Conservation (phyloP, 2,113 vertebrate genomes). For the Heterocephalus glaber region DNA sequence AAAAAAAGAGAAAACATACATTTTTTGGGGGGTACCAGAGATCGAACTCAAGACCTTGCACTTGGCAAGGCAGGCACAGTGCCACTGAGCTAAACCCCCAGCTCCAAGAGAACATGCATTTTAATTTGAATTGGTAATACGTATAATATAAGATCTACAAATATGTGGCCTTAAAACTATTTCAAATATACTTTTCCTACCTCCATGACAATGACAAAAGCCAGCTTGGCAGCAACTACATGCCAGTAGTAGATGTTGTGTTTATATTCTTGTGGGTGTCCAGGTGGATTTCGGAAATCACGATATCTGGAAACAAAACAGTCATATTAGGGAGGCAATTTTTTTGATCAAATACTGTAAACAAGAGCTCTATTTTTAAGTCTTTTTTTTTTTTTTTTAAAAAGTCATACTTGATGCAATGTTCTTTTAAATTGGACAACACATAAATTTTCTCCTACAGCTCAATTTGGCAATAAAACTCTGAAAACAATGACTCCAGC, state of each 20-base stretch:
- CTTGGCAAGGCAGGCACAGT: too few species aligned
- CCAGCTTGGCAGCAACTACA: conserved; percentile 94
- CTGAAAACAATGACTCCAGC: background rate
- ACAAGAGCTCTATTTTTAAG: conserved; percentile 66
- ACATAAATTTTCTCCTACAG: background rate
- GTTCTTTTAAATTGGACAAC: background rate
- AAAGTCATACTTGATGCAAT: background rate
- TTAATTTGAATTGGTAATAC: background rate
- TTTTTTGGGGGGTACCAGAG: too few species aligned
- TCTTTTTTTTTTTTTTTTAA: too few species aligned
- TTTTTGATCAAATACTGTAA: conserved; percentile 66
- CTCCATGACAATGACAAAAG: conserved; percentile 96
- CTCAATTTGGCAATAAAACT: conserved; percentile 45
- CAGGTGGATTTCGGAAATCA: conserved; percentile 93
- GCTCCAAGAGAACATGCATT: too few species aligned
- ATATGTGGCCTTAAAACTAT: background rate
- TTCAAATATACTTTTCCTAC: conserved; percentile 80
- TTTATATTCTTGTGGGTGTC: conserved; percentile 90
- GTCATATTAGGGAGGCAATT: background rate
- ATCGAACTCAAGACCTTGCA: too few species aligned
- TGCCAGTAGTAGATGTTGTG: conserved; percentile 95
- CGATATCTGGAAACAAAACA: conserved; percentile 88
- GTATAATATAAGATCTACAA: background rate
- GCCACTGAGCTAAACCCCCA: too few species aligned
- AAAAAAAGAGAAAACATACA: too few species aligned